Evolutionary conservation across 2,888 invertebrate genomes (phyloP).

Genomic region (Synanthedon andrenaeformis): DNA sequence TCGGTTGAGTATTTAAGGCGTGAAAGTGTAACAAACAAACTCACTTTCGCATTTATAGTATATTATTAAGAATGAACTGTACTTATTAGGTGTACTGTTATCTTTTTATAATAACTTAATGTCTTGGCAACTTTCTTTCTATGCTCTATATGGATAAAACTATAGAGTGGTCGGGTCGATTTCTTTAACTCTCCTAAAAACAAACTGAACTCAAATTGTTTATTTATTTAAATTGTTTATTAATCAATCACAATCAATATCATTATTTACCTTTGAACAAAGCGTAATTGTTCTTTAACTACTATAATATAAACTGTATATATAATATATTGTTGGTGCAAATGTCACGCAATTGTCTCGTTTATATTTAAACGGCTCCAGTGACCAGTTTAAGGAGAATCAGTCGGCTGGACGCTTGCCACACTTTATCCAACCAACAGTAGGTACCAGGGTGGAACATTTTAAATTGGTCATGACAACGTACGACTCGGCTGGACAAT

Average conservation of each 20-base stretch:
- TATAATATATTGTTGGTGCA: conserved; percentile 16
- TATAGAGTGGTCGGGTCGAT: no score
- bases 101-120: no score
- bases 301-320: conserved; percentile 12
- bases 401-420: conserved; percentile 8
- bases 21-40: no score
- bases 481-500: conserved; percentile 32
- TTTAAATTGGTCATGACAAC: conserved; percentile 8
- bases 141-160: no score
- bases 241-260: conserved; percentile 11
- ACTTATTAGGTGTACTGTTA: no score
- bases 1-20: no score
- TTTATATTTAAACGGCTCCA: conserved; percentile 46
- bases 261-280: conserved; percentile 16
- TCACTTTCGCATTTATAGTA: no score
- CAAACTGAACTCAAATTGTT: no score
- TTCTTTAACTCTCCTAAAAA: no score
- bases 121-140: no score
- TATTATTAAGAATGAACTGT: no score
- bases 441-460: not conserved
- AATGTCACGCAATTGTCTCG: conserved; percentile 47
- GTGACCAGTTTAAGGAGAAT: conserved; percentile 28
- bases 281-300: conserved; percentile 26
- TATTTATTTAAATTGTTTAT: not conserved
- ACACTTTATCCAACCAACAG: conserved; percentile 10